Conservation (phyloP, 92 coral and sea anemone genomes). For the Phenganax subtilis region DNA sequence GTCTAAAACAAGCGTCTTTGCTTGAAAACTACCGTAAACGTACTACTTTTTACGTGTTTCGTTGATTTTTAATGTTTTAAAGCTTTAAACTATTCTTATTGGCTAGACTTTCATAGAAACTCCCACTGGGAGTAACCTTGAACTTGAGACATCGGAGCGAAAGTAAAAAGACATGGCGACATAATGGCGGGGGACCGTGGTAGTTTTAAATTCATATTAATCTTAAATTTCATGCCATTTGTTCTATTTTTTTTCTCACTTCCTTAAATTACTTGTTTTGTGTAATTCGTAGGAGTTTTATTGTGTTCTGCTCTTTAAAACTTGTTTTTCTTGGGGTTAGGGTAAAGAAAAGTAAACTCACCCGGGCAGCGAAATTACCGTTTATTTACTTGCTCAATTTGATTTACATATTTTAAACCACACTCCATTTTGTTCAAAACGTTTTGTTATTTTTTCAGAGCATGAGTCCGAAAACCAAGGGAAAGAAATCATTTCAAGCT, state of each 20-base stretch:
- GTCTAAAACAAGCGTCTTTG: not conserved
- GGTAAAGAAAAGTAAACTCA: not conserved
- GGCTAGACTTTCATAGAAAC: not conserved
- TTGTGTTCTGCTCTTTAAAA: no score
- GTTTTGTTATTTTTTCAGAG: slow-evolving; percentile 10
- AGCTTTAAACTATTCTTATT: not conserved
- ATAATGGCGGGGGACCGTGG: not conserved
- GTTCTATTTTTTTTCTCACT: not conserved
- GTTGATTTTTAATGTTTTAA: not conserved
- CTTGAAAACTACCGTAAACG: not conserved
- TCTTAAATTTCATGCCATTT: not conserved
- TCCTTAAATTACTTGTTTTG: no score
- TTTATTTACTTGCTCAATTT: not conserved
- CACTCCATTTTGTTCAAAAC: not conserved
- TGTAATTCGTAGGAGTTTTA: no score
- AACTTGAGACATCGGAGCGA: not conserved
- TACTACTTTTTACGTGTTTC: not conserved
- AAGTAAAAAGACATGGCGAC: slow-evolving; percentile 13
- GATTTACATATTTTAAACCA: not conserved
- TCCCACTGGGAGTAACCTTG: not conserved
- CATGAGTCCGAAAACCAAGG: slow-evolving; percentile 17
- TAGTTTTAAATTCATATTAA: not conserved
- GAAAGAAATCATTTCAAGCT: slow-evolving; percentile 23
- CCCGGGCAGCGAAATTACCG: slow-evolving; percentile 6
- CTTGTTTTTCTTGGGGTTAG: no score